phyloP scores from a whole-genome alignment of 2,888 invertebrate species.

The Cynaeus angustus region DNA sequence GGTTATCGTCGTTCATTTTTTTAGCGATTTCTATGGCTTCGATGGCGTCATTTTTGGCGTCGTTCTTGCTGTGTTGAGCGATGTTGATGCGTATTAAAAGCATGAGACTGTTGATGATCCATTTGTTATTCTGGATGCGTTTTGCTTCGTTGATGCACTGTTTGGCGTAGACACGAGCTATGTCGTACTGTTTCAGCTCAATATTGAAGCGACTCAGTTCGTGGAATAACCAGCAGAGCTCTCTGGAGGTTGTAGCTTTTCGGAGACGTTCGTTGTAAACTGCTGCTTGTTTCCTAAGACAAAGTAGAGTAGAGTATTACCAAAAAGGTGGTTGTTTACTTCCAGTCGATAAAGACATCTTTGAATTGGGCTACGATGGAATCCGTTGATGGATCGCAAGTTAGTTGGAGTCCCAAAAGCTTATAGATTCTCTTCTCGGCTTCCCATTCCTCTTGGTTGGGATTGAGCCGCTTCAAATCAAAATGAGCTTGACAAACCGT shows the following conservation, averaged over 20 bases:
- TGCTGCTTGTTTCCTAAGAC: slow-evolving; percentile 62
- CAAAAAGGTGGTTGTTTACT: slow-evolving; percentile 56
- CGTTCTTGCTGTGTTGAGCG: slow-evolving; percentile 71
- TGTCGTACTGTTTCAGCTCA: slow-evolving; percentile 69
- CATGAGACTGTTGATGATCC: slow-evolving; percentile 71
- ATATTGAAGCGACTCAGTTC: slow-evolving; percentile 70
- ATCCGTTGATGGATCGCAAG: slow-evolving; percentile 66
- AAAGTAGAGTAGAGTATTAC: too few relatives aligned
- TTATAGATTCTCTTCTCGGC: slow-evolving; percentile 64
- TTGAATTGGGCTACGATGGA: slow-evolving; percentile 67
- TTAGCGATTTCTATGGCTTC: slow-evolving; percentile 64
- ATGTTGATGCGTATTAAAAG: slow-evolving; percentile 71
- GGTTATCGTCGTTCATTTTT: slow-evolving; percentile 64
- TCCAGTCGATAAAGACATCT: slow-evolving; percentile 64
- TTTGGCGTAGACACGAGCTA: slow-evolving; percentile 69
- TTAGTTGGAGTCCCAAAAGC: slow-evolving; percentile 65
- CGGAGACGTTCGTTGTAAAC: slow-evolving; percentile 63
- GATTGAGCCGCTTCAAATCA: slow-evolving; percentile 69
- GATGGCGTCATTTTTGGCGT: slow-evolving; percentile 69
- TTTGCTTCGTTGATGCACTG: slow-evolving; percentile 68
- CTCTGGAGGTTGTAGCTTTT: slow-evolving; percentile 64
- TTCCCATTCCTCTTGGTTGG: slow-evolving; percentile 57
- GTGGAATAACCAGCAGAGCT: slow-evolving; percentile 72
- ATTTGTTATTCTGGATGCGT: slow-evolving; percentile 63
- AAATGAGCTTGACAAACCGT: slow-evolving; percentile 70